A percentile compares a stretch with the other conserved stretches of the same genome.
Conservation (phyloP, 2,888 invertebrate species). For the Pseudoips prasinana region DNA sequence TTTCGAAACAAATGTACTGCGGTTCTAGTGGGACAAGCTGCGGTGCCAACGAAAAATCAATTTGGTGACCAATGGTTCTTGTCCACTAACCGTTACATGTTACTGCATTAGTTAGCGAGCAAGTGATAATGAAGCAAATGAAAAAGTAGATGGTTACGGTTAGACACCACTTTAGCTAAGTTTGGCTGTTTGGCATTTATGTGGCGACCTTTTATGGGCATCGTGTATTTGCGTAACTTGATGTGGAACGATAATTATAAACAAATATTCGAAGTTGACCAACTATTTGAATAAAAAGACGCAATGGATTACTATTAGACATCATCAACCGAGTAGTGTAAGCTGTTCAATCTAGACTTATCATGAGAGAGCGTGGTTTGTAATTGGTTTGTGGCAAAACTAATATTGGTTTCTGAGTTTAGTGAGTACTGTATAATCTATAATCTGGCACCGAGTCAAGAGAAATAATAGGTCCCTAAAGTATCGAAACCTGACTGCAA, state of each 20-base stretch:
- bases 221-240: constrained; percentile 52
- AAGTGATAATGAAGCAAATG: constrained; percentile 34
- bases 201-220: constrained; percentile 54
- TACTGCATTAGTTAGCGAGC: constrained; percentile 32
- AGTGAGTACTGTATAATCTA: too few species aligned
- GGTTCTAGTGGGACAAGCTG: constrained; percentile 32
- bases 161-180: constrained; percentile 28
- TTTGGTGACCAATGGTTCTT: constrained; percentile 49
- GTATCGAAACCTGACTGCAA: too few species aligned
- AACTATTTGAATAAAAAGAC: too few species aligned
- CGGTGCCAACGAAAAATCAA: constrained; percentile 36
- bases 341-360: too few species aligned
- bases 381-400: too few species aligned
- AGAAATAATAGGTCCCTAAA: too few species aligned
- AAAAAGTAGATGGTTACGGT: constrained; percentile 11
- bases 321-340: too few species aligned
- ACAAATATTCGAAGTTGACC: constrained; percentile 13
- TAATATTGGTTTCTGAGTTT: too few species aligned
- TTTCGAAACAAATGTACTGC: constrained; percentile 54
- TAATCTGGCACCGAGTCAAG: too few species aligned
- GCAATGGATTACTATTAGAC: too few species aligned
- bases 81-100: constrained; percentile 19
- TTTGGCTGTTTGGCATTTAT: constrained; percentile 51
- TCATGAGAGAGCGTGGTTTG: too few species aligned
- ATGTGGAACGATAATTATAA: constrained; percentile 29